Base-by-base conservation (phyloP, 92 coral and sea anemone genomes). In the Porites rus region DNA sequence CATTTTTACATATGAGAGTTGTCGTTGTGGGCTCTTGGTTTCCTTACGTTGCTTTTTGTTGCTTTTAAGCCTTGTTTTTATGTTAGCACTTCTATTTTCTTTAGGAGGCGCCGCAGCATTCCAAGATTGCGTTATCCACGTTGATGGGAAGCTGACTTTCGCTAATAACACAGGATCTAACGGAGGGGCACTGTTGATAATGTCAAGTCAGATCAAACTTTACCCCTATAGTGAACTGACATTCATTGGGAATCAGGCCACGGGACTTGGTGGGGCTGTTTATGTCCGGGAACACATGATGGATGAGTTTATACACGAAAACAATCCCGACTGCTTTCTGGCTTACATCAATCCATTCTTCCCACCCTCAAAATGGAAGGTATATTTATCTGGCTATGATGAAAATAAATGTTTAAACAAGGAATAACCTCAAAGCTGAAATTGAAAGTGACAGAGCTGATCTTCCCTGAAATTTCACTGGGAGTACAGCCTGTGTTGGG, bases 341-440 rank as follows among this genome's bases (percentile, higher is more conserved):
- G 74, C 96, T 3, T 96, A 96, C 66, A 68, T 79, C 16, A 79
- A 92, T 53, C 62, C 90, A 10, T 43, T 46, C 28, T 28, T 50
- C 0, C 90, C 92, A 10, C 98, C 97, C 10, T 88, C 94, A 6
- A 71, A 88, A 74, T 96, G 98, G 98, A 83, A 94, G 87, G 98
- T 62, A 62, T 54, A 13, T 54, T 94, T 38, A 3, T 38, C 46
- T 38, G 5, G 46, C 46, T 38, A 38, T 38, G 46, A 38, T 38
- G 46, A 4, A 38, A 38, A 3, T 38, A 38, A 38, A 38, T 38
- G 46, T 38, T 38, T 38, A 3, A 38, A 38, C 46, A 38, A 4
- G 46, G 5, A 38, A 4, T 38, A 38, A 38, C 46, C 46, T 38
- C 46, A 38, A 38, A 38, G 6, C 46, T 38, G 46, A 38, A 38